These are phyloP conservation scores for Pseudoips prasinana DNA, from an alignment of 2,888 invertebrate genomes.

Conservation along the genomic window DNA sequence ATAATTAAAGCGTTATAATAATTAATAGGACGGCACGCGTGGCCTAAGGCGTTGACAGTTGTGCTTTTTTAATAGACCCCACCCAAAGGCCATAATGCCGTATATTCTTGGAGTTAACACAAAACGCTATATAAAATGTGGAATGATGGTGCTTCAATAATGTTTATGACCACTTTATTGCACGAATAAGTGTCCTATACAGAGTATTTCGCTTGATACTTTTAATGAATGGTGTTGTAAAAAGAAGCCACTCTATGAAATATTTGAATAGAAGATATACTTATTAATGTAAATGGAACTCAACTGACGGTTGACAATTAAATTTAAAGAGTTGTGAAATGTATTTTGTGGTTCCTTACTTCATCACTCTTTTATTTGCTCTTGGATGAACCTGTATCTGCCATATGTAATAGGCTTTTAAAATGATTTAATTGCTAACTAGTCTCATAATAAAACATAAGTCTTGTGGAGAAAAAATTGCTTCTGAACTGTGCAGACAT, in stretches of 20 bases:
- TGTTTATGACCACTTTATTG: slow-evolving; percentile 5
- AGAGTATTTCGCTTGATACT: no score
- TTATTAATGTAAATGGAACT: no score
- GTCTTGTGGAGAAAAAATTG: no score
- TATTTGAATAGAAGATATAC: no score
- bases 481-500: no score
- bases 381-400: no score
- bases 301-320: no score
- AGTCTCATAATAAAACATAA: no score
- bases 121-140: slow-evolving; percentile 11
- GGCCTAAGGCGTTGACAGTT: slow-evolving; percentile 57
- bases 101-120: slow-evolving; percentile 10
- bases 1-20: slow-evolving; percentile 61
- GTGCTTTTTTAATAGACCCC: slow-evolving; percentile 36
- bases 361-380: slow-evolving; percentile 4
- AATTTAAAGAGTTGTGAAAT: no score
- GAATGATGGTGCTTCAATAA: slow-evolving; percentile 9
- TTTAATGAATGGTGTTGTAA: no score
- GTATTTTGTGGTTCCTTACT: slow-evolving; percentile 13
- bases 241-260: no score
- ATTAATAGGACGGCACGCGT: slow-evolving; percentile 59
- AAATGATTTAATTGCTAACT: no score
- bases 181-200: slow-evolving; percentile 5
- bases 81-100: slow-evolving; percentile 12
- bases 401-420: background rate